A percentile compares a stretch with the other conserved stretches of the same genome.
These are phyloP conservation scores for Heliconius cydno DNA, from an alignment of 2,888 invertebrate genomes.

Conservation along the genomic window DNA sequence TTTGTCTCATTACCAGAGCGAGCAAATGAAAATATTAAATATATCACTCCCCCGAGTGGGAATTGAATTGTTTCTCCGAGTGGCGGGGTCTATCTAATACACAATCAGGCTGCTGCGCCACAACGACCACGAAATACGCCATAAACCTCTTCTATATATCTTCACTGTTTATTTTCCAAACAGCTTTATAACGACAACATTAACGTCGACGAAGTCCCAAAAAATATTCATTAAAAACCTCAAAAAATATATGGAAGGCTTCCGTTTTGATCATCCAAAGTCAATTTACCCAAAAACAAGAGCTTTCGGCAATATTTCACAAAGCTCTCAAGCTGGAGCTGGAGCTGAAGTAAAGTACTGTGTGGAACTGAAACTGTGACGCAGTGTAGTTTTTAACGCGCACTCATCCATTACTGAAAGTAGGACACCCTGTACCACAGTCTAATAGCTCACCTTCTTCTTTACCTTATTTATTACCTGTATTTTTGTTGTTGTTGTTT, in stretches of 20 bases:
- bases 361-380: slow-evolving; percentile 10
- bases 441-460: slow-evolving; percentile 1
- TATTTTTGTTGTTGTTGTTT: no score
- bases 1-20: no score
- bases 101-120: no score
- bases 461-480: background rate
- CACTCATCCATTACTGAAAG: slow-evolving; percentile 20
- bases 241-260: background rate
- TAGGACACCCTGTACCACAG: slow-evolving; percentile 13
- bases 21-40: no score
- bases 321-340: slow-evolving; percentile 1
- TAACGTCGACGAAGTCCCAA: background rate
- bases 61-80: no score
- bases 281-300: slow-evolving; percentile 11
- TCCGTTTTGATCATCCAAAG: slow-evolving; percentile 4
- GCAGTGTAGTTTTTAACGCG: slow-evolving; percentile 23
- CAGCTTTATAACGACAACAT: no score
- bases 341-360: background rate
- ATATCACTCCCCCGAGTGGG: no score
- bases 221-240: background rate
- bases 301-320: slow-evolving; percentile 13
- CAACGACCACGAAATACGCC: no score
- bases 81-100: no score
- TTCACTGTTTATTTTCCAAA: no score
- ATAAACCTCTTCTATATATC: no score